Evolutionary conservation across 1,140 invertebrate genomes (phyloP).

Genomic region (Conus ventricosus): DNA sequence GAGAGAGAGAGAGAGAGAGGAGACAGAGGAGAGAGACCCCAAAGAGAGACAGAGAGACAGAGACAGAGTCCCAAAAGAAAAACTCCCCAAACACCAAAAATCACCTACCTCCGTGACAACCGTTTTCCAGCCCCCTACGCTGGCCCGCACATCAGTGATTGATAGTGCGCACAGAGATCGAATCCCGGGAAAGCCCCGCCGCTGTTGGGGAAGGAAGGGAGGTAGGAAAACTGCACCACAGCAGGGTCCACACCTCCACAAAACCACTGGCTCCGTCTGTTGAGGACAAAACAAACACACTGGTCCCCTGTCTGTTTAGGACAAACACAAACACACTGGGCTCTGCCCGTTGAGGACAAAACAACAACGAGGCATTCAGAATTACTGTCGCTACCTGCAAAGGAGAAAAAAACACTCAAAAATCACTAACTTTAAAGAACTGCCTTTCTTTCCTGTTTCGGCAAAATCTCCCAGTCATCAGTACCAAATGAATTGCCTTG

Average conservation of each 20-base stretch:
- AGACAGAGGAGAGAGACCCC: neutral
- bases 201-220: conserved; percentile 74
- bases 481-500: no score
- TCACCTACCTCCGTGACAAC: conserved; percentile 84
- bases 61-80: neutral
- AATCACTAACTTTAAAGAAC: no score
- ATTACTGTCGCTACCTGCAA: no score
- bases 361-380: no score
- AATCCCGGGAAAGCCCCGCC: conserved; percentile 82
- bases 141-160: conserved; percentile 87
- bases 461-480: no score
- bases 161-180: conserved; percentile 86
- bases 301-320: no score
- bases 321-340: no score
- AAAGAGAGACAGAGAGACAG: neutral
- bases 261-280: conserved; percentile 62
- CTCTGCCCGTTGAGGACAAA: no score
- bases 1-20: neutral
- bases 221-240: conserved; percentile 82
- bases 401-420: no score
- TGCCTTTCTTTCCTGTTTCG: no score
- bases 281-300: neutral
- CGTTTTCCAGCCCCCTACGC: conserved; percentile 78
- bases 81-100: neutral
- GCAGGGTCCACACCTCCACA: conserved; percentile 84